Base-by-base conservation (phyloP, 2,888 invertebrate species). In the Drosophila paracracens region DNA sequence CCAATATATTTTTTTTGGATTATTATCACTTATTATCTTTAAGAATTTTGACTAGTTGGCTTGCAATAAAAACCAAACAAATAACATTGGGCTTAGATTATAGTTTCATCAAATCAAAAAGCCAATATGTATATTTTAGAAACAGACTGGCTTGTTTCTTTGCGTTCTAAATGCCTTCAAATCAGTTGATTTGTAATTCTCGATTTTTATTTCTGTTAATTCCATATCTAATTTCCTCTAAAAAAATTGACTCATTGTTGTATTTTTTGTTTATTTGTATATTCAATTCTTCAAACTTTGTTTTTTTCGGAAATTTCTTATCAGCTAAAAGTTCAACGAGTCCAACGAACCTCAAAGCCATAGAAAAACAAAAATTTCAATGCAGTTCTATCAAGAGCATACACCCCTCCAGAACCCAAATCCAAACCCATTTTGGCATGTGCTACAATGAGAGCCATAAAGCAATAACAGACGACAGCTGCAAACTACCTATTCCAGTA, bases 401-500 rank as follows among this genome's bases (percentile, higher is more conserved):
- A 59, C 38, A 35, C 51, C 48, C 76, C 40, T 46, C 46, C 16
- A 46, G 16, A 46, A 21, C 46, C 13, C 21, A 40, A 40, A 40
- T n/a, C 50, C 64, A 46, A 56, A 25, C 57, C 51, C 46, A 52
- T 56, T 81, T 81, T 81, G 81, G 72, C 78, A 76, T 76, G 77
- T 73, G 78, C 81, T 72, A 61, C 72, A 56, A 58, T 53, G 51
- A 67, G 68, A 60, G 61, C 66, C 74, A 69, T 64, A 74, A 74
- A 65, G 68, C 67, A 69, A 70, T 68, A 84, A 65, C 81, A 74
- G 65, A 70, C 89, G 83, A 84, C 83, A 89, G 84, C 84, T 84
- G 87, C 84, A 89, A 89, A 76, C 64, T 72, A 89, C 66, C 66
- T 74, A 70, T 74, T 60, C 62, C 63, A 57, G 85, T 71, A 88